Conservation (phyloP, 2,113 vertebrate genomes). For the Mohoua ochrocephala region DNA sequence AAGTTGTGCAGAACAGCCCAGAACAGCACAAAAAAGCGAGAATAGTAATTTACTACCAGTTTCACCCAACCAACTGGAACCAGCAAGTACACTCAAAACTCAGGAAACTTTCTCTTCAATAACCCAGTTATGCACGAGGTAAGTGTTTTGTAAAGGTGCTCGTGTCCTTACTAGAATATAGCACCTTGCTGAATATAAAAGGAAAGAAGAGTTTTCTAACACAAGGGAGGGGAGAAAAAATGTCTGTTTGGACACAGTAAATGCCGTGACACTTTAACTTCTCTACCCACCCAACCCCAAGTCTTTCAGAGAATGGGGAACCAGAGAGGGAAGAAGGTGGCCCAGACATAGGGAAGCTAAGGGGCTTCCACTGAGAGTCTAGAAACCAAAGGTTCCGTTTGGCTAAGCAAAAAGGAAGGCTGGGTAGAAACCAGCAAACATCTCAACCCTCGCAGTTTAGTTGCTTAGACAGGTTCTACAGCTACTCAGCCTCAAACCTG, state of each 20-base stretch:
- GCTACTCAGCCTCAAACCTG: background rate
- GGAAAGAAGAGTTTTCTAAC: background rate
- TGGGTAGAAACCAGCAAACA: background rate
- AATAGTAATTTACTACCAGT: background rate
- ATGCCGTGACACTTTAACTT: background rate
- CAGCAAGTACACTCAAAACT: background rate
- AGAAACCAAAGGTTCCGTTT: background rate
- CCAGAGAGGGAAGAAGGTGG: background rate
- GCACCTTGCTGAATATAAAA: background rate
- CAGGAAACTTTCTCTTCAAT: background rate
- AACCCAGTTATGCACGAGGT: background rate
- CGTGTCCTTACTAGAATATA: background rate
- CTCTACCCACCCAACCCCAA: fast-evolving
- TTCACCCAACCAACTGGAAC: background rate
- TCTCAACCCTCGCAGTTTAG: background rate
- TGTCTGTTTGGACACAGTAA: background rate
- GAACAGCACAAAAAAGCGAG: background rate
- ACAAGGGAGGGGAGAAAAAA: background rate
- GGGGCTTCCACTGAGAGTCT: background rate
- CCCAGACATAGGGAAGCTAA: background rate
- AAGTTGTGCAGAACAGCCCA: background rate
- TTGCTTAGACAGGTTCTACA: background rate
- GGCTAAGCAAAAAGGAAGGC: background rate
- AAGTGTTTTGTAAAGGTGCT: background rate
- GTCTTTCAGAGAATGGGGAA: background rate